Conservation (phyloP, 2,113 vertebrate genomes). For the Pithys albifrons region DNA sequence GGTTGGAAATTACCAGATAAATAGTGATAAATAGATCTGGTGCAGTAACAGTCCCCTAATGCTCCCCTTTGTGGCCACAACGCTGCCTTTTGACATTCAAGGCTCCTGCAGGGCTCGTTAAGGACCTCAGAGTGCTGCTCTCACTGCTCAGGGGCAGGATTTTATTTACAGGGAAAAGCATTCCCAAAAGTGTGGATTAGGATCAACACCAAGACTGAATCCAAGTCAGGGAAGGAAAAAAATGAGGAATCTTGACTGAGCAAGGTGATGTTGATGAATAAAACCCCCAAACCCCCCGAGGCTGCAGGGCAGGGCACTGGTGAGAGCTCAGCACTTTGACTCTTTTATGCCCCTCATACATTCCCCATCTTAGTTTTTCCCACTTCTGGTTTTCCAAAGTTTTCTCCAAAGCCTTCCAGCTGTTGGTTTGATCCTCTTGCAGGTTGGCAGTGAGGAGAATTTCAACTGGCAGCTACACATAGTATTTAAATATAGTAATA, state of each 20-base stretch:
- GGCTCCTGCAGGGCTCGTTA: background rate
- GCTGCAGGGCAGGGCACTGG: fast-evolving
- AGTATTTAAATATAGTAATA: background rate
- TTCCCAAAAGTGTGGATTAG: background rate
- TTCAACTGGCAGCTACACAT: background rate
- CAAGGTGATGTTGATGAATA: background rate
- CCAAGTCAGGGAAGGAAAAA: background rate
- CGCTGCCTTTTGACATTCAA: background rate
- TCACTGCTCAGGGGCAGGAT: background rate
- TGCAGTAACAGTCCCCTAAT: background rate
- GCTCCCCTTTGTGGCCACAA: background rate
- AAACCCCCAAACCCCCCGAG: background rate
- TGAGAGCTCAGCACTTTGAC: background rate
- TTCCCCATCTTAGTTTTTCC: background rate
- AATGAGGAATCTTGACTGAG: background rate
- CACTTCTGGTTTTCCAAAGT: background rate
- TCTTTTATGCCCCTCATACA: fast-evolving
- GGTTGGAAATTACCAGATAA: background rate
- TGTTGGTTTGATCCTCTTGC: background rate
- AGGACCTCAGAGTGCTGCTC: background rate
- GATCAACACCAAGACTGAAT: background rate
- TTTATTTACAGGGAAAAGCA: background rate
- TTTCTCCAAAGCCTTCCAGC: background rate
- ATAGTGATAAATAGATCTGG: background rate
- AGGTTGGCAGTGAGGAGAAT: background rate